Evolutionary conservation across 2,888 invertebrate species (phyloP).

Genomic region (Rotaria sp.): DNA sequence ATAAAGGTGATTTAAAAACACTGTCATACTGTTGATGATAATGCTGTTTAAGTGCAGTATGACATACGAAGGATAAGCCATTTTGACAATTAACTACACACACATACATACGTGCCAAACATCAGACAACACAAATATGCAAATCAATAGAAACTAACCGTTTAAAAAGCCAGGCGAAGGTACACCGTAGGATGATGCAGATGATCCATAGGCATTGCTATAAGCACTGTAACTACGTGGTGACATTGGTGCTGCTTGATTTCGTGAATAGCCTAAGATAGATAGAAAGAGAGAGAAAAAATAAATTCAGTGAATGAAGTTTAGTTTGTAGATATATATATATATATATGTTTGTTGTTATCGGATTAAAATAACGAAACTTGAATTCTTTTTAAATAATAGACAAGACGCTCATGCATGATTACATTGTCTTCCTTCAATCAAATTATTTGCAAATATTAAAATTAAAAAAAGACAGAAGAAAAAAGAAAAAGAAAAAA

Average conservation of each 20-base stretch:
- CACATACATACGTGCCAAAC: neutral
- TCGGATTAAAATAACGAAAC: too few species aligned
- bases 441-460: neutral
- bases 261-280: constrained; percentile 35
- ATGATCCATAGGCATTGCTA: constrained; percentile 22
- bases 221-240: constrained; percentile 34
- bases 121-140: neutral
- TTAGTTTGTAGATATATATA: too few species aligned
- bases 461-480: too few species aligned
- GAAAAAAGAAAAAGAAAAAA: neutral
- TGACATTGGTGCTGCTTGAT: constrained; percentile 38
- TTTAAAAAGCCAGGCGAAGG: constrained; percentile 39
- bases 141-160: neutral
- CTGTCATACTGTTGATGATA: constrained; percentile 1
- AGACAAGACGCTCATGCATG: neutral
- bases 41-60: neutral
- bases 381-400: too few species aligned
- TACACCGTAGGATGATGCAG: constrained; percentile 31
- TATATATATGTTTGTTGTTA: too few species aligned
- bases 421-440: neutral
- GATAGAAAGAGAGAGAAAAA: neutral
- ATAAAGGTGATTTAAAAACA: neutral
- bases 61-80: constrained; percentile 4
- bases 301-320: neutral
- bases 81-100: constrained; percentile 2